These are phyloP conservation scores for Rhinogobio ventralis DNA, from an alignment of 2,797 vertebrate species.

Conservation along the genomic window DNA sequence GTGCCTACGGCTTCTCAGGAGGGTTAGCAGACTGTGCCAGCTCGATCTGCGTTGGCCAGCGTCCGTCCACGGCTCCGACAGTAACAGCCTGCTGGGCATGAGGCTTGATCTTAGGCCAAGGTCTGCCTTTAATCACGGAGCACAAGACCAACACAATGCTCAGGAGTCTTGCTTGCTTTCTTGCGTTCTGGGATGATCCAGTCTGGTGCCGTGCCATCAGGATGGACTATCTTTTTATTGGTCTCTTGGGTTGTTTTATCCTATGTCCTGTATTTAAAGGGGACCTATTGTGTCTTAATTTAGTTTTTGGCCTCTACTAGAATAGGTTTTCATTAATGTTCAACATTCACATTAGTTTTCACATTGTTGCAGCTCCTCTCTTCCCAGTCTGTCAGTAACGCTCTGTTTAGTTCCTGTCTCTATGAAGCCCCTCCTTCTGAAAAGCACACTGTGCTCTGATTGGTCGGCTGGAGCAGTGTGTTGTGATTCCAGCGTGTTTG, in stretches of 20 bases:
- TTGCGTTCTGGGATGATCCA: background rate
- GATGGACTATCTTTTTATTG: background rate
- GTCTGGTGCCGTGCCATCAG: conserved; percentile 18
- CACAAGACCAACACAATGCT: conserved; percentile 29
- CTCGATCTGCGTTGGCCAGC: conserved; percentile 39
- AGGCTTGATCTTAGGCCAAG: conserved; percentile 55
- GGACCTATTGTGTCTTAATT: background rate
- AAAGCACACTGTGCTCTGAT: no score
- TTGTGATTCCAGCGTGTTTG: no score
- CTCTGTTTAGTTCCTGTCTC: background rate
- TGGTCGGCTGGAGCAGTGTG: no score
- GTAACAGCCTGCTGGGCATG: conserved; percentile 66
- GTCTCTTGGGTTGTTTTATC: background rate
- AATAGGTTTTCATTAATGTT: background rate
- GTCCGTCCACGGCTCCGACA: conserved; percentile 72
- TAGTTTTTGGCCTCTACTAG: background rate
- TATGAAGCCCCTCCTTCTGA: no score
- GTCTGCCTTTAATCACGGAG: conserved; percentile 56
- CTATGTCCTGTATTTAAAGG: background rate
- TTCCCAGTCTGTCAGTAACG: background rate
- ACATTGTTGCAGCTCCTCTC: background rate
- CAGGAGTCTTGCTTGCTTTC: conserved; percentile 16
- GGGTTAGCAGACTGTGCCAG: conserved; percentile 43
- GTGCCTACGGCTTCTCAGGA: conserved; percentile 19
- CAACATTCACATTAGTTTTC: background rate